These are phyloP conservation scores for Rhea pennata DNA, from an alignment of 2,113 vertebrate genomes.

Conservation along the genomic window DNA sequence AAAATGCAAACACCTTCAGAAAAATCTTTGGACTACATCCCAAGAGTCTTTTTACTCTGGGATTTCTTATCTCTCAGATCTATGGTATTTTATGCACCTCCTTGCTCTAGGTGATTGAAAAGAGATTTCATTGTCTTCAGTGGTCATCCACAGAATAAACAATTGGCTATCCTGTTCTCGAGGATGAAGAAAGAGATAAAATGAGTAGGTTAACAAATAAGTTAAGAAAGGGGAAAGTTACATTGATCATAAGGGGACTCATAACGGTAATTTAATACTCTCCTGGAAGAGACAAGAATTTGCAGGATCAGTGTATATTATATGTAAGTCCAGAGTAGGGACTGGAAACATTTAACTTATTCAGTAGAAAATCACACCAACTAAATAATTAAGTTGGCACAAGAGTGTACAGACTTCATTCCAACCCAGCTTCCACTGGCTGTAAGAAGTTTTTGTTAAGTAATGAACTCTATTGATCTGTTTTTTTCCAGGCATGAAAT, in stretches of 20 bases:
- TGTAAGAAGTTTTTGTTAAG: neutral
- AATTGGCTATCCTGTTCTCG: neutral
- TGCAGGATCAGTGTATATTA: neutral
- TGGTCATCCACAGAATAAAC: neutral
- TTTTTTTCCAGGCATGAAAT: neutral
- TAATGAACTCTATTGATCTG: neutral
- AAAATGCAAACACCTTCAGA: neutral
- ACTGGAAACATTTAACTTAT: neutral
- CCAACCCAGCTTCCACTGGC: neutral
- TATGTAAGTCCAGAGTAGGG: neutral
- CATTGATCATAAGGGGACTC: neutral
- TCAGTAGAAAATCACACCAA: neutral
- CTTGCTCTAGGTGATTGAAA: accelerated
- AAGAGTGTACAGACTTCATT: neutral
- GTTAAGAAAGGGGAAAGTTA: neutral
- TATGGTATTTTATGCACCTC: neutral
- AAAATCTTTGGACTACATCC: neutral
- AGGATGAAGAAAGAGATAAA: neutral
- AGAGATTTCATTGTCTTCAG: neutral
- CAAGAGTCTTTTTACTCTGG: neutral
- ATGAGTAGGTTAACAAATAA: neutral
- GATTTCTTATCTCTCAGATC: neutral
- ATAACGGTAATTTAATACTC: neutral
- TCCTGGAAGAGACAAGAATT: neutral
- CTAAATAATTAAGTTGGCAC: neutral